Conservation (phyloP, 2,888 invertebrate species). For the Clanis bilineata region DNA sequence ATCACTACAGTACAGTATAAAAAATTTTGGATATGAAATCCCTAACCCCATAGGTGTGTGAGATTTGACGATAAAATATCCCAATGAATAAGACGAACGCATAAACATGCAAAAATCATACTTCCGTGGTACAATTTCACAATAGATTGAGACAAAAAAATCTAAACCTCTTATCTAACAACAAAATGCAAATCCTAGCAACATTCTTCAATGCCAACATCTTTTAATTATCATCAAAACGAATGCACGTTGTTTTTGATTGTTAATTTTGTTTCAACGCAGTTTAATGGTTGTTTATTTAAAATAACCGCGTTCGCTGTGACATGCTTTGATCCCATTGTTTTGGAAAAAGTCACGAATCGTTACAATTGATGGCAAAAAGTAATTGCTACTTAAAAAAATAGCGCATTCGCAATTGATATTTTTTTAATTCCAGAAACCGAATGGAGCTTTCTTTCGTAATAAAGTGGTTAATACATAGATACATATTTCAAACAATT, state of each 20-base stretch:
- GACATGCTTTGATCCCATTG: conserved; percentile 64
- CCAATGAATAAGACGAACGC: no score
- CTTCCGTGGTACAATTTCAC: no score
- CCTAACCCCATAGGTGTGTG: no score
- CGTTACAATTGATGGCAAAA: conserved; percentile 48
- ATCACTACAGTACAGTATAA: no score
- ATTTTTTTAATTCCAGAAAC: background rate
- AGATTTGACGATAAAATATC: background rate
- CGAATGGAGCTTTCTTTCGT: background rate
- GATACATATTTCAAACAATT: conserved; percentile 7
- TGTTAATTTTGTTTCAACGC: conserved; percentile 31
- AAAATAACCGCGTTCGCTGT: conserved; percentile 53
- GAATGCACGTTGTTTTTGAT: conserved; percentile 32
- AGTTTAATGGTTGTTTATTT: conserved; percentile 59
- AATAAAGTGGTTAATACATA: conserved; percentile 3
- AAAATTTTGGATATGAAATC: no score
- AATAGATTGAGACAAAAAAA: background rate
- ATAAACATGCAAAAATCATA: no score
- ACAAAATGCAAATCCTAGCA: background rate
- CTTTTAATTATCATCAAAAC: conserved; percentile 30
- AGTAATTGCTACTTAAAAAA: conserved; percentile 41
- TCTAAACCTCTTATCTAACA: background rate
- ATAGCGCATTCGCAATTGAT: conserved; percentile 1
- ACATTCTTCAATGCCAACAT: conserved; percentile 18
- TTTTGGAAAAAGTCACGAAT: conserved; percentile 77